Evolutionary conservation across 2,888 invertebrate species (phyloP), one percentile per base, ranked within the genome.

Genomic region (Conops quadrifasciatus): DNA sequence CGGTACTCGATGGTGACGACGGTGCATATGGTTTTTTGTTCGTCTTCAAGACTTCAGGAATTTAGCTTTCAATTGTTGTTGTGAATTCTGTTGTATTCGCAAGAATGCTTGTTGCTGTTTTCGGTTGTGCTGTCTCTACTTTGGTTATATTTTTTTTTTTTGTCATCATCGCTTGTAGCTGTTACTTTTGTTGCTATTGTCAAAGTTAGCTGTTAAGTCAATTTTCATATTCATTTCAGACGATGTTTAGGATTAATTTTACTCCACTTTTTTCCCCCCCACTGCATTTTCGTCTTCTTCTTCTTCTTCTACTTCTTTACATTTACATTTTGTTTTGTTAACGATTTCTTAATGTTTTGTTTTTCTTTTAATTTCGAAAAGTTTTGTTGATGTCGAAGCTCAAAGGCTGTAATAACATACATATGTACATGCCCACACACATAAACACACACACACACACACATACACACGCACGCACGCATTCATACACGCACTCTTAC

Each of bases 201-300:
- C 9, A 9, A 36, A 36, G 47, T 28, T 49, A 36, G 24, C 49
- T 62, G 62, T 68, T 68, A 68, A 62, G 62, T 60, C 68, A 68
- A 60, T 62, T 68, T 62, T 53, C 28, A 30, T 51, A 68, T 62
- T 68, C 62, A 62, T 51, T 62, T 51, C 51, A 68, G 62, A 62
- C 15, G 26, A 36, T 59, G 60, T 49, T 67, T 67, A 67, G 67
- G 60, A 68, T 60, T 68, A 45, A 49, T 49, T 68, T 59, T 59
- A 21, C 13, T 26, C 26, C 15, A 26, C 4, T 47, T 45, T 15
- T 47, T 47, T n/a, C n/a, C n/a, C n/a, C n/a, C n/a, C n/a, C n/a
- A n/a, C n/a, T n/a, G n/a, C n/a, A 19, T 13, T 36, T 36, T 47
- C 47, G 2, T 63, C 30, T 62, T 63, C 47, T 3, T 24, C 36